phyloP scores from a whole-genome alignment of 2,113 vertebrate genomes.

The Noctilio leporinus region DNA sequence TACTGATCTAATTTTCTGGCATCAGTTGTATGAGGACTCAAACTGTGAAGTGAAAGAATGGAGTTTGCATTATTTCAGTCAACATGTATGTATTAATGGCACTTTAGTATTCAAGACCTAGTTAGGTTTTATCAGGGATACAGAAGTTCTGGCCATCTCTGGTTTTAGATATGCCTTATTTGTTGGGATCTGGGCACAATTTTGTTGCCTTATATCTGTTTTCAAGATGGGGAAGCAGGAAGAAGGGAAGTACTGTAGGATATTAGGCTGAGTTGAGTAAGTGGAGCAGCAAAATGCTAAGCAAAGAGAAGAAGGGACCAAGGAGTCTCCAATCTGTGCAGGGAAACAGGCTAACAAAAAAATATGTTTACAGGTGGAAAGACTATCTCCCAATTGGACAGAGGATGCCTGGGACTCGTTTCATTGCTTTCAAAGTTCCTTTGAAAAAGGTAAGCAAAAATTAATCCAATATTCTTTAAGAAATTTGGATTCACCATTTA shows the following conservation, averaged over 20 bases:
- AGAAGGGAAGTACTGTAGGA: not conserved
- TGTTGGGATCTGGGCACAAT: not conserved
- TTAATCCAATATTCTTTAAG: not conserved
- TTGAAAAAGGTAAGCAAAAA: constrained; percentile 81
- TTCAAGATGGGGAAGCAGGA: not conserved
- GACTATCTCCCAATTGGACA: constrained; percentile 85
- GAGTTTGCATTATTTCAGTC: not conserved
- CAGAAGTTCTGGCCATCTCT: not conserved
- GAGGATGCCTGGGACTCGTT: constrained; percentile 87
- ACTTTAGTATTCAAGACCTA: not conserved
- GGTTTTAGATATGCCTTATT: not conserved
- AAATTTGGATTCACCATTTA: not conserved
- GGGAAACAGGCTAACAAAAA: not conserved
- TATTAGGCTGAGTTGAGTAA: not conserved
- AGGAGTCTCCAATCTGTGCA: not conserved
- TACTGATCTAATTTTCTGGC: not conserved
- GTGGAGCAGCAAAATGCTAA: not conserved
- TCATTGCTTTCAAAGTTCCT: constrained; percentile 93
- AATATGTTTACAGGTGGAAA: constrained; percentile 80
- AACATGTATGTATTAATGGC: not conserved
- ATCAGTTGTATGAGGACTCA: not conserved
- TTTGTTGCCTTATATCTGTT: not conserved
- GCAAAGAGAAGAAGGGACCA: not conserved
- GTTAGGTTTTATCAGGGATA: not conserved
- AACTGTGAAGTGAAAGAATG: not conserved